These are phyloP conservation scores for Philopedon plagiatum DNA, from an alignment of 2,888 invertebrate species.

Conservation along the genomic window DNA sequence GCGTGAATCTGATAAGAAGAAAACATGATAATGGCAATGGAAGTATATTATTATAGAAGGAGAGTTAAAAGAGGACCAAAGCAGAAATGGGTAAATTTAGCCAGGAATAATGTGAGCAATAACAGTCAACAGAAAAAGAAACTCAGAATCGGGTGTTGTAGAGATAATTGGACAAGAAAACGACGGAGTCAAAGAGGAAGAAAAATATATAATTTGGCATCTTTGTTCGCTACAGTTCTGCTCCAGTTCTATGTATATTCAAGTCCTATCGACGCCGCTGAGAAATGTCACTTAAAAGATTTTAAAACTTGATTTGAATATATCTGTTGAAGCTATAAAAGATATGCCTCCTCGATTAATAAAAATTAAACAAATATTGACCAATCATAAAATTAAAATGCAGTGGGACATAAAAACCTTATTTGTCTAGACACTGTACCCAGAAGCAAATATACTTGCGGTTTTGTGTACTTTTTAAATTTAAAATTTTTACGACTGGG, in stretches of 20 bases:
- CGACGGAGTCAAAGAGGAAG: no score
- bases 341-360: constrained; percentile 4
- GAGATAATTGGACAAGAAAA: no score
- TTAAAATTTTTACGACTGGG: neutral
- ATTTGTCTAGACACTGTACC: constrained; percentile 14
- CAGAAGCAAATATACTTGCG: neutral
- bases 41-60: no score
- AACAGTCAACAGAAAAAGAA: no score
- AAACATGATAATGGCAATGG: no score
- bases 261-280: neutral
- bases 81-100: no score
- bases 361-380: constrained; percentile 19
- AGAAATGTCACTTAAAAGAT: neutral
- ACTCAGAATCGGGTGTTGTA: no score
- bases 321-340: constrained; percentile 17
- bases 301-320: constrained; percentile 8
- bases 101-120: no score
- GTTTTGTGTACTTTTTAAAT: neutral
- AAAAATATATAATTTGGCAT: no score
- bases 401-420: neutral
- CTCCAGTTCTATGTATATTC: neutral
- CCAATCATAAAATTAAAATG: constrained; percentile 16
- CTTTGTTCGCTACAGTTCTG: no score
- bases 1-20: no score
- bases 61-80: no score